A percentile compares a stretch with the other conserved stretches of the same genome.
Evolutionary conservation across 1,140 invertebrate genomes (phyloP).

Genomic region (Zaprionus ghesquierei): DNA sequence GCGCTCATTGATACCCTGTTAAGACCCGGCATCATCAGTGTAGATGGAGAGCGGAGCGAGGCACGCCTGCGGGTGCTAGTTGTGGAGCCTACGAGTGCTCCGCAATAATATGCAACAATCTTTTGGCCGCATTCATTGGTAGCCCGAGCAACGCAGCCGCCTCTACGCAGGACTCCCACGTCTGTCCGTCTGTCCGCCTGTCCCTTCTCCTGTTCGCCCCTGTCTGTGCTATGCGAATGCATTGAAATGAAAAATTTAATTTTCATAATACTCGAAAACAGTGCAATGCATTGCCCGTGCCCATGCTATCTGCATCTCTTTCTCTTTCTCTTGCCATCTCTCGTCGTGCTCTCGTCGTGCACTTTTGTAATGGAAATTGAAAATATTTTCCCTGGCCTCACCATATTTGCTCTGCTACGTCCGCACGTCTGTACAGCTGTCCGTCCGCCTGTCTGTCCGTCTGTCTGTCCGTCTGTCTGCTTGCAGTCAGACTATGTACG

Average conservation of each 20-base stretch:
- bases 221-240: constrained; percentile 40
- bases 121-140: constrained; percentile 59
- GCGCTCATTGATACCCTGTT: constrained; percentile 37
- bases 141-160: not conserved
- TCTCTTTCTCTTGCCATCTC: not conserved
- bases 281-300: constrained; percentile 30
- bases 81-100: constrained; percentile 21
- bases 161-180: not conserved
- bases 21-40: constrained; percentile 32
- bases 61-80: not conserved
- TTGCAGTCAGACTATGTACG: constrained; percentile 32
- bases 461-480: constrained; percentile 18
- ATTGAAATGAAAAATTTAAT: constrained; percentile 80
- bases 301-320: constrained; percentile 1
- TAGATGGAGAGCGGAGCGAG: not conserved
- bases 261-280: constrained; percentile 76
- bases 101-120: constrained; percentile 54
- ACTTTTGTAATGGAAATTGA: constrained; percentile 79
- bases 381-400: constrained; percentile 66
- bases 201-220: not conserved
- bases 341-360: constrained; percentile 3
- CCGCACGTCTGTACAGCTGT: not conserved
- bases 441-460: not conserved
- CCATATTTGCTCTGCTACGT: constrained; percentile 55
- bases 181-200: not conserved